A percentile compares a stretch with the other conserved stretches of the same genome.
Evolutionary conservation across 2,888 invertebrate genomes (phyloP).

Genomic region (Aspidiotus rigidus): DNA sequence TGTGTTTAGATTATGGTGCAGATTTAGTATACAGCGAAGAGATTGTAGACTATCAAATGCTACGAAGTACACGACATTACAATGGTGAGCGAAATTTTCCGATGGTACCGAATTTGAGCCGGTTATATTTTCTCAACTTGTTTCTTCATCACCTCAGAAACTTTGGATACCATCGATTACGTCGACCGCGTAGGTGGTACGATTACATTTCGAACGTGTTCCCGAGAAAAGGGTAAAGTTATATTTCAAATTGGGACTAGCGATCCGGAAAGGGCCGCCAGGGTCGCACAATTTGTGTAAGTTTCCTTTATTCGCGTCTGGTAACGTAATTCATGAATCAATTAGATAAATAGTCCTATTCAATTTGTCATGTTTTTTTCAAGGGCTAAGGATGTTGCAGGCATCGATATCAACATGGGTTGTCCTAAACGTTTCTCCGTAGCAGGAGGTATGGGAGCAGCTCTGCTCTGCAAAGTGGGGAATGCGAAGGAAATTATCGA

Average conservation of each 20-base stretch:
- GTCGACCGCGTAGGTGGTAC: constrained; percentile 81
- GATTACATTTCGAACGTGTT: constrained; percentile 83
- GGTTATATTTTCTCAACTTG: not conserved
- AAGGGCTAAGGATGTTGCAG: constrained; percentile 86
- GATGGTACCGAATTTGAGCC: not conserved
- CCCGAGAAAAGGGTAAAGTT: constrained; percentile 66
- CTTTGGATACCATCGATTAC: constrained; percentile 82
- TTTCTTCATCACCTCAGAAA: constrained; percentile 53
- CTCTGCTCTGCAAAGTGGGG: constrained; percentile 71
- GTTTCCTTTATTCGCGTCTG: constrained; percentile 40
- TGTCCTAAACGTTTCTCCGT: constrained; percentile 98
- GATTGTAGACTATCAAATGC: constrained; percentile 83
- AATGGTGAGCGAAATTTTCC: constrained; percentile 57
- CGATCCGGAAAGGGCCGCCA: constrained; percentile 73
- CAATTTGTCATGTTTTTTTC: constrained; percentile 39
- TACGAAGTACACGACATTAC: constrained; percentile 65
- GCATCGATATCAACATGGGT: constrained; percentile 97
- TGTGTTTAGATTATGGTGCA: constrained; percentile 85
- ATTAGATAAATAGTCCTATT: not conserved
- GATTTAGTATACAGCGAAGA: constrained; percentile 95
- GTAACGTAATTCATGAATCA: not conserved
- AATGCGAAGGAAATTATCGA: constrained; percentile 73
- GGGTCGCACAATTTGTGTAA: constrained; percentile 79
- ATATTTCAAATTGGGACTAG: constrained; percentile 92
- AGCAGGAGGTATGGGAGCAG: constrained; percentile 98